Percentiles rank a stretch among this genome's conserved stretches.
Evolutionary conservation across 2,888 invertebrate genomes (phyloP).

Genomic region (Pyrgus malvae): DNA sequence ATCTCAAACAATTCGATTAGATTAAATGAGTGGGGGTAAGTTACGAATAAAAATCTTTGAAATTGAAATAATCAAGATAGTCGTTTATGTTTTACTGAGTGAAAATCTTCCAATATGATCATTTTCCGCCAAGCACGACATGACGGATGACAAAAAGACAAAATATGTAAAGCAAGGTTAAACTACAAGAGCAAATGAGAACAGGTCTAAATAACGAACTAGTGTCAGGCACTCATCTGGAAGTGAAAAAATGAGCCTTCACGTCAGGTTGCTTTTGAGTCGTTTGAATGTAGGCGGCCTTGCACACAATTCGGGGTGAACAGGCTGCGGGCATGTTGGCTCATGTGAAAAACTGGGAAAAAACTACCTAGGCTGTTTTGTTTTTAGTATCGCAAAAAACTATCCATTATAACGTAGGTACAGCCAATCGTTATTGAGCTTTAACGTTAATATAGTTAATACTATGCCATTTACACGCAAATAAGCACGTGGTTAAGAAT

Average conservation of each 20-base stretch:
- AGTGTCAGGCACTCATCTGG: constrained; percentile 5
- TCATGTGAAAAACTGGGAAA: constrained; percentile 32
- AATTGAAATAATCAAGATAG: no score
- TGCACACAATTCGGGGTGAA: constrained; percentile 70
- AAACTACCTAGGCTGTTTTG: constrained; percentile 2
- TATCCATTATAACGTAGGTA: no score
- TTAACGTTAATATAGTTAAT: no score
- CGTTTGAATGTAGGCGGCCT: constrained; percentile 71
- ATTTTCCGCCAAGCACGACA: not conserved
- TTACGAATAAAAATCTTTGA: no score
- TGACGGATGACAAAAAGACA: constrained; percentile 4
- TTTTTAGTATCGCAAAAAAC: not conserved
- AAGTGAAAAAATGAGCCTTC: constrained; percentile 31
- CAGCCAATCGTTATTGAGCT: no score
- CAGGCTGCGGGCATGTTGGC: constrained; percentile 42
- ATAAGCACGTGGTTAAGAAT: no score
- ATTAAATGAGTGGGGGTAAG: no score
- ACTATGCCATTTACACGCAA: no score
- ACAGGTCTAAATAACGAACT: constrained; percentile 8
- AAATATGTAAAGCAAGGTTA: constrained; percentile 17
- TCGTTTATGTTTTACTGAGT: no score
- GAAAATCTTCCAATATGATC: no score
- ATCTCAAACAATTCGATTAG: no score
- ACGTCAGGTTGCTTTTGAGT: constrained; percentile 42
- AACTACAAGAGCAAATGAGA: constrained; percentile 6